Evolutionary conservation across 2,888 invertebrate genomes (phyloP).

Genomic region (Agrilus cyanescens): DNA sequence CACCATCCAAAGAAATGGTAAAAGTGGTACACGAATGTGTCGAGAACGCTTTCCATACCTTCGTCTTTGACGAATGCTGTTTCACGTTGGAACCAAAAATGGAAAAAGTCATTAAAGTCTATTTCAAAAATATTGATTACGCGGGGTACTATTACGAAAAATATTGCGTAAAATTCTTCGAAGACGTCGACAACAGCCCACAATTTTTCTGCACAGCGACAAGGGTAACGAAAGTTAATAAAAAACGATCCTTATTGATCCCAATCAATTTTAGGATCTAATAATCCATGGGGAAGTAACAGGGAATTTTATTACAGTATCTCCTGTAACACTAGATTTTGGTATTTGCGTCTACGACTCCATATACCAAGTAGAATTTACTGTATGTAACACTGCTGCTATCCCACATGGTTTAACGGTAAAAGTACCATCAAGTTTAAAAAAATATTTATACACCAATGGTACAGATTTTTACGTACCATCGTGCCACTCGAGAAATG

Average conservation of each 20-base stretch:
- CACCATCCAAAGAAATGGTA: background rate
- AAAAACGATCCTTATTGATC: background rate
- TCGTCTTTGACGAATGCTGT: slow-evolving; percentile 16
- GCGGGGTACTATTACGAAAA: slow-evolving; percentile 16
- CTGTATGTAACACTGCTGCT: slow-evolving; percentile 13
- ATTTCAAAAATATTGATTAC: slow-evolving; percentile 14
- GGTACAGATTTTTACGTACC: slow-evolving; percentile 10
- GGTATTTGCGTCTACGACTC: slow-evolving; percentile 19
- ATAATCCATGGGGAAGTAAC: slow-evolving; percentile 14
- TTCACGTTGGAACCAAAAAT: slow-evolving; percentile 11
- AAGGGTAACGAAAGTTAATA: background rate
- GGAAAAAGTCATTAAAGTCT: slow-evolving; percentile 14
- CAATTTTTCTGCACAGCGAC: background rate
- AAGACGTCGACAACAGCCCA: slow-evolving; percentile 1
- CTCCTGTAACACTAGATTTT: slow-evolving; percentile 18
- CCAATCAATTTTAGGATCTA: slow-evolving; percentile 12
- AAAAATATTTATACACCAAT: slow-evolving; percentile 13
- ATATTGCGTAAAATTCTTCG: slow-evolving; percentile 10
- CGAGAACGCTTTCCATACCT: slow-evolving; percentile 15
- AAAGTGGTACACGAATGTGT: slow-evolving; percentile 10
- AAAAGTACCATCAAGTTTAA: slow-evolving; percentile 16
- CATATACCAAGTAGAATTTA: slow-evolving; percentile 18
- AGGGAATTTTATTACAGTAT: slow-evolving; percentile 16
- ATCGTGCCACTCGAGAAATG: slow-evolving; percentile 1
- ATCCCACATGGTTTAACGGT: slow-evolving; percentile 13